phyloP scores from a whole-genome alignment of 2,888 invertebrate species.

The Synergus gifuensis region DNA sequence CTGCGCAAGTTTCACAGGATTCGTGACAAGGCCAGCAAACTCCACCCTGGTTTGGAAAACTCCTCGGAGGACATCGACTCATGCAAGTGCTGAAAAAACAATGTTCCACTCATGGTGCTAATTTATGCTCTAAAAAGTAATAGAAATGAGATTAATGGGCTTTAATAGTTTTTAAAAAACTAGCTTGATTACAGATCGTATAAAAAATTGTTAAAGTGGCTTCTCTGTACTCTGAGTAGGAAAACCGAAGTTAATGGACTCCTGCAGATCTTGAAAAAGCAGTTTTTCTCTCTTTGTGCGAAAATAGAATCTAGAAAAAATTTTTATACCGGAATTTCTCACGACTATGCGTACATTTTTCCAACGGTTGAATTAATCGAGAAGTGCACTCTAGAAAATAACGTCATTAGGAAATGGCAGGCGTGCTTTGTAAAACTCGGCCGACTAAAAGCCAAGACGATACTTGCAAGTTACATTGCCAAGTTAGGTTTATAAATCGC shows the following conservation, averaged over 20 bases:
- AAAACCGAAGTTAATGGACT: conserved; percentile 90
- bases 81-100: conserved; percentile 85
- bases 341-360: background rate
- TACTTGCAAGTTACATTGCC: conserved; percentile 22
- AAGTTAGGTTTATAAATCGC: conserved; percentile 31
- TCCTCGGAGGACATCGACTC: conserved; percentile 90
- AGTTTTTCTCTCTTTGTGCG: background rate
- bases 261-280: conserved; percentile 85
- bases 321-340: background rate
- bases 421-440: conserved; percentile 8
- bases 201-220: no score
- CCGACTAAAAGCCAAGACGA: conserved; percentile 28
- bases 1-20: conserved; percentile 93
- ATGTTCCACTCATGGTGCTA: background rate
- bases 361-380: background rate
- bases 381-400: conserved; percentile 30
- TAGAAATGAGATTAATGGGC: no score
- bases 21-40: conserved; percentile 93
- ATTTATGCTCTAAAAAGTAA: background rate
- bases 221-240: conserved; percentile 82
- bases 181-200: no score
- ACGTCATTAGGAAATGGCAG: conserved; percentile 39
- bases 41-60: conserved; percentile 89
- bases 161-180: no score
- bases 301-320: background rate